Base-by-base conservation (phyloP, 1,140 invertebrate genomes). In the Drosophila ogumai region DNA sequence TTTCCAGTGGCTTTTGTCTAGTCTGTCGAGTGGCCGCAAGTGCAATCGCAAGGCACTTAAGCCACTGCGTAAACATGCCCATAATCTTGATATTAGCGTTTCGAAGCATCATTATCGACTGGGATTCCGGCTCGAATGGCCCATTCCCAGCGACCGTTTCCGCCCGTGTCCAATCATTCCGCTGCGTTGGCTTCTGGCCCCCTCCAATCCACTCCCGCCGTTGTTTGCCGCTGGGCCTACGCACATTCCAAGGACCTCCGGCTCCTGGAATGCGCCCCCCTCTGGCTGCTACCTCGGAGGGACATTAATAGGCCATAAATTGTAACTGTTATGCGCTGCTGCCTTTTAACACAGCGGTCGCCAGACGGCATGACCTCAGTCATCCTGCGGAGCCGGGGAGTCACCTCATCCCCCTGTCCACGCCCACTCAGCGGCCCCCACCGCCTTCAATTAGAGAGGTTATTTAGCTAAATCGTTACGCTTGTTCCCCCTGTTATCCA, bases 261-360 rank as follows among this genome's bases (percentile, higher is more conserved):
- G 25, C 36, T 38, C 12, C 25, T 31, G 54, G 36, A 28, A 38
- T 55, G 61, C 46, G 6, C 40, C 13, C 40, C 79, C 71, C 55
- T 59, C 84, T 59, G 82, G 59, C 66, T 55, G 72, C 68, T 65
- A 90, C 84, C 85, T 85, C 73, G 58, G 65, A 61, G 69, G 67
- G 67, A 79, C 85, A 90, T 90, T 90, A 90, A 90, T 90, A 90
- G 85, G 81, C 85, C 85, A 90, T 90, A 90, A 90, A 90, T 90
- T 90, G 86, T 90, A 85, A 90, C 85, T 85, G 85, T 90, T 90
- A 90, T 90, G 85, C 86, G 85, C 74, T 81, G 78, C 71, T 90
- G 85, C 81, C 85, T 90, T 90, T 90, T 90, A 90, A 75, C 81
- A 49, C 75, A 90, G 85, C 77, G 46, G 80, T 82, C 79, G 84